Evolutionary conservation across 2,797 vertebrate genomes (phyloP).

Genomic region (Lerista edwardsae): DNA sequence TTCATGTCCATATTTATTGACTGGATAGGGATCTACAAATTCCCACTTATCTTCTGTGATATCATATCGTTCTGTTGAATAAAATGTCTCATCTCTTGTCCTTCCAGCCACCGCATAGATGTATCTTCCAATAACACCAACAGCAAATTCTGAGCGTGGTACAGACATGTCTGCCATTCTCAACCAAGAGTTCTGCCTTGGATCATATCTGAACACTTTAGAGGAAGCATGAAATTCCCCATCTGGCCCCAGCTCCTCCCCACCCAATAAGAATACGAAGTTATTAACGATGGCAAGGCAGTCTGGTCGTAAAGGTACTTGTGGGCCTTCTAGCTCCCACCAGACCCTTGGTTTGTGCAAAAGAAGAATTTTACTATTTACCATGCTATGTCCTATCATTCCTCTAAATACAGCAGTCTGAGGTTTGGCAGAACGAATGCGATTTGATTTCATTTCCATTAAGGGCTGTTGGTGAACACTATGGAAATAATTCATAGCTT

Average conservation of each 20-base stretch:
- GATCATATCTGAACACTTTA: conserved; percentile 98
- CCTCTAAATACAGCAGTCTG: conserved; percentile 98
- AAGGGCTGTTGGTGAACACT: conserved; percentile 95
- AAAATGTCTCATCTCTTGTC: conserved; percentile 97
- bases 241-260: conserved; percentile 96
- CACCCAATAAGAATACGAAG: conserved; percentile 95
- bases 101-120: conserved; percentile 97
- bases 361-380: conserved; percentile 98
- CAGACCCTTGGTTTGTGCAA: conserved; percentile 97
- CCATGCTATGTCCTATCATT: conserved; percentile 99
- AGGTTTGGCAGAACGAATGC: conserved; percentile 93
- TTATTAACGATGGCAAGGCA: conserved; percentile 98
- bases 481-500: conserved; percentile 96
- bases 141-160: conserved; percentile 96
- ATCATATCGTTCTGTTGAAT: conserved; percentile 96
- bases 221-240: conserved; percentile 98
- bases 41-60: conserved; percentile 98
- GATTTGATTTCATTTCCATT: conserved; percentile 93
- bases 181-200: conserved; percentile 96
- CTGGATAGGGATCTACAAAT: conserved; percentile 97
- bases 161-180: conserved; percentile 99
- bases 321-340: conserved; percentile 98
- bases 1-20: conserved; percentile 98
- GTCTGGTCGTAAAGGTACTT: conserved; percentile 95
- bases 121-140: conserved; percentile 95